Evolutionary conservation across 2,113 vertebrate genomes (phyloP), one percentile per base, ranked within the genome.

Genomic region (Ciconia boyciana): DNA sequence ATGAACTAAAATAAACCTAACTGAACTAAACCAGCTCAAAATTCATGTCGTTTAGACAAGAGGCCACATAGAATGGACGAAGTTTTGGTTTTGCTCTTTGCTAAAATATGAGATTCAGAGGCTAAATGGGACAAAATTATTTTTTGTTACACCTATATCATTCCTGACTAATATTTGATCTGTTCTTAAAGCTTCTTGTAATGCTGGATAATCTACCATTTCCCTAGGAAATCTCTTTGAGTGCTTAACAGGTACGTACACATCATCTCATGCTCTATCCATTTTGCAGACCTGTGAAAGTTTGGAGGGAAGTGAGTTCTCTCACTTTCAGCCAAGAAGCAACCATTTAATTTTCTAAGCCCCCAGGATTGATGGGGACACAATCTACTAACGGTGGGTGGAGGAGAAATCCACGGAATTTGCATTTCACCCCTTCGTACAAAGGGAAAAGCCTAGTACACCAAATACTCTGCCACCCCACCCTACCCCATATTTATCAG

Each of bases 171-270:
- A 12, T 16, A 31, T 9, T 24, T 60, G 22, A 41, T 25, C 29
- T 41, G 28, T 36, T 52, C 52, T 46, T 25, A 46, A 58, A n/a
- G 51, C 22, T 60, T 20, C 19, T 46, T 39, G 39, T 46, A 17
- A 60, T 7, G 61, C 14, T 36, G 69, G 55, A 49, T 55, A 49
- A 62, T 12, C 9, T 54, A 9, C 11, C 4, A 6, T n/a, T 66
- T 75, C 7, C 18, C 48, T 43, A 31, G 48, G 34, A 52, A 54
- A 61, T 28, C 39, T n/a, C 46, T 66, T 7, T 2, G 24, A 9
- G 13, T 3, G 29, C 20, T n/a, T 12, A 31, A 52, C 15, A 14
- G 34, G 36, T 31, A 5, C 1, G 1, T 41, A 20, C 5, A 15
- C n/a, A 9, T 26, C 29, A 7, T 18, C 16, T 60, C 51, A 3